Evolutionary conservation across 2,797 vertebrate species (phyloP).

Genomic region (Myotis vivesi): DNA sequence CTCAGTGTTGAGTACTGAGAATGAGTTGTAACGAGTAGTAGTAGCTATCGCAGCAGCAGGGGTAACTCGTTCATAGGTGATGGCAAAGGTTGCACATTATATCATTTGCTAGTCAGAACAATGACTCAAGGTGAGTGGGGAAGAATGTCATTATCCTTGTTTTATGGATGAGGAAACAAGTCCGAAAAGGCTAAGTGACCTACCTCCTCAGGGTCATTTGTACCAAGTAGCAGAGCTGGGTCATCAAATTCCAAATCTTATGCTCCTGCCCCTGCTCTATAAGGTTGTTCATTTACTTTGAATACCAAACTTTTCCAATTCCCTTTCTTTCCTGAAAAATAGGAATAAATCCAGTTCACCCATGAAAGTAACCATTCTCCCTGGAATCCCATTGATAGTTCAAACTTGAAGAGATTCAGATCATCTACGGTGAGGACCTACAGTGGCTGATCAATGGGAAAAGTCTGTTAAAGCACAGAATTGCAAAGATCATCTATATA

Average conservation of each 20-base stretch:
- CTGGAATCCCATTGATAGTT: background rate
- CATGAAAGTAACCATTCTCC: background rate
- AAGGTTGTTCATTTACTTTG: background rate
- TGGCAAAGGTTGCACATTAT: background rate
- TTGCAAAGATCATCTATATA: background rate
- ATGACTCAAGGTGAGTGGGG: background rate
- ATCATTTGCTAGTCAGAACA: background rate
- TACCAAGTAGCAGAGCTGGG: constrained; percentile 29
- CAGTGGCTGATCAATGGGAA: background rate
- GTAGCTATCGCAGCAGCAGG: background rate
- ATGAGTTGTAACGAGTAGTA: no score
- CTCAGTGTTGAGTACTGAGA: no score
- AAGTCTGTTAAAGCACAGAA: background rate
- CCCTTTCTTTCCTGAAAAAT: background rate
- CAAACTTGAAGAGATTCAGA: background rate
- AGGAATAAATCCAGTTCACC: background rate
- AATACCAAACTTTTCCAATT: background rate
- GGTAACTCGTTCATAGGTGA: background rate
- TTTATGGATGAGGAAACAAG: constrained; percentile 43
- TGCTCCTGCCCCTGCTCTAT: background rate
- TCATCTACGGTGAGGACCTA: background rate
- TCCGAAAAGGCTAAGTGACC: background rate
- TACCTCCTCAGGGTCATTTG: constrained; percentile 31
- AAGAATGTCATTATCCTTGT: constrained; percentile 25
- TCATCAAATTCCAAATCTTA: constrained; percentile 13